Conservation (phyloP, 2,113 vertebrate genomes). For the Ammodytes dubius region DNA sequence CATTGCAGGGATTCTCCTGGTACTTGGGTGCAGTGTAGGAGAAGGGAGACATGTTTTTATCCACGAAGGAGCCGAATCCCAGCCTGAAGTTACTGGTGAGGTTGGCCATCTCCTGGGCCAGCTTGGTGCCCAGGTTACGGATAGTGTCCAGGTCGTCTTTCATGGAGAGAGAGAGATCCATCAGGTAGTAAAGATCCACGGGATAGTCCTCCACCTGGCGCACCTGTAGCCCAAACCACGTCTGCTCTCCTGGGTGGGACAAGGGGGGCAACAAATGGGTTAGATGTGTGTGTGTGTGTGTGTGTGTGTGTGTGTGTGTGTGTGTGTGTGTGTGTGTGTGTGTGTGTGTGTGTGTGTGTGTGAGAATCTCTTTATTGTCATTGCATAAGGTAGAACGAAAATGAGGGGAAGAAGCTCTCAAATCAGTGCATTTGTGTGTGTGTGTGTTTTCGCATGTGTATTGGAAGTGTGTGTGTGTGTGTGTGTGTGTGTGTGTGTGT, state of each 20-base stretch:
- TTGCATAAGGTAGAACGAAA: no score
- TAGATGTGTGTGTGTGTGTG: no score
- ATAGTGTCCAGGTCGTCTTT: slow-evolving; percentile 96
- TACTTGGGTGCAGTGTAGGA: slow-evolving; percentile 94
- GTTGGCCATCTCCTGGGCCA: slow-evolving; percentile 95
- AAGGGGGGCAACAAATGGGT: background rate
- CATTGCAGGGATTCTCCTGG: slow-evolving; percentile 95
- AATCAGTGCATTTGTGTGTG: no score
- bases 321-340: no score
- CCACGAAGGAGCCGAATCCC: slow-evolving; percentile 96
- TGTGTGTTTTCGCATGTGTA: no score
- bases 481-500: no score
- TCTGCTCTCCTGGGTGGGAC: slow-evolving; percentile 86
- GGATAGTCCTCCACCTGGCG: slow-evolving; percentile 98
- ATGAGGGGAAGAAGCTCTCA: no score
- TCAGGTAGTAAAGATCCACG: slow-evolving; percentile 97
- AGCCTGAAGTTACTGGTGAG: slow-evolving; percentile 98
- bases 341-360: background rate
- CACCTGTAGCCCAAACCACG: slow-evolving; percentile 92
- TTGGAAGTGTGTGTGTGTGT: no score
- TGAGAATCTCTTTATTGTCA: background rate
- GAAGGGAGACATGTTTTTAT: slow-evolving; percentile 98
- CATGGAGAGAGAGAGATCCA: slow-evolving; percentile 99
- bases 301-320: no score
- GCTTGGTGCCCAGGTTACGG: slow-evolving; percentile 93